Percentiles rank a stretch among this genome's conserved stretches.
These are phyloP conservation scores for Naja naja DNA, from an alignment of 2,113 vertebrate species.

Conservation along the genomic window DNA sequence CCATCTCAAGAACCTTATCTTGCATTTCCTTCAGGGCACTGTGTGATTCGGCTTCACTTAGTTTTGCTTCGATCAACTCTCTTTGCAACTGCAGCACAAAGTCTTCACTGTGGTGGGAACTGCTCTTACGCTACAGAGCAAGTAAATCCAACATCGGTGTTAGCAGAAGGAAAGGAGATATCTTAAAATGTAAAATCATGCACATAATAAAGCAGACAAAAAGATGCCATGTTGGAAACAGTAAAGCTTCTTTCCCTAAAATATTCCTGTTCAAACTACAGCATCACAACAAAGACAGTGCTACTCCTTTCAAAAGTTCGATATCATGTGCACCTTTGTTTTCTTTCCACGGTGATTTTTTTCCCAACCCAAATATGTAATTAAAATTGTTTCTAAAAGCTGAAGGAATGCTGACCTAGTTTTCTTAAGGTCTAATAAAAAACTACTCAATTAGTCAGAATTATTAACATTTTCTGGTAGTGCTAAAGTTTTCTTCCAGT, in stretches of 20 bases:
- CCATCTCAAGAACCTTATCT: constrained; percentile 95
- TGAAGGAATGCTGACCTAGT: neutral
- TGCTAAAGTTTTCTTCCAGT: neutral
- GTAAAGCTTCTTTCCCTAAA: neutral
- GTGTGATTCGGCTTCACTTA: constrained; percentile 95
- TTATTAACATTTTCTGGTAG: neutral
- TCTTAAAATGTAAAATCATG: neutral
- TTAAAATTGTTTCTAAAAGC: neutral
- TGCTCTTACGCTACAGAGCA: constrained; percentile 82
- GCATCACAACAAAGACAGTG: neutral
- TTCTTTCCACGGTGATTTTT: neutral
- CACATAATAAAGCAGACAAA: neutral
- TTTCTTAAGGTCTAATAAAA: neutral
- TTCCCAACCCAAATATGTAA: neutral
- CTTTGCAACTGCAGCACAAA: constrained; percentile 92
- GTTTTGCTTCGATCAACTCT: constrained; percentile 91
- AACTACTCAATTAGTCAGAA: neutral
- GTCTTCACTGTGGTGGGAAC: constrained; percentile 88
- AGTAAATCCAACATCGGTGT: constrained; percentile 65
- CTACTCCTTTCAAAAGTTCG: neutral
- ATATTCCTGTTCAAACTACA: neutral
- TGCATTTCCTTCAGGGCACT: constrained; percentile 98
- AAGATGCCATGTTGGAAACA: too few species aligned
- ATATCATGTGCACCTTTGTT: neutral
- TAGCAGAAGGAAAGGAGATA: constrained; percentile 3